Base-by-base conservation (phyloP, 2,113 vertebrate species). In the Gymnogyps californianus region DNA sequence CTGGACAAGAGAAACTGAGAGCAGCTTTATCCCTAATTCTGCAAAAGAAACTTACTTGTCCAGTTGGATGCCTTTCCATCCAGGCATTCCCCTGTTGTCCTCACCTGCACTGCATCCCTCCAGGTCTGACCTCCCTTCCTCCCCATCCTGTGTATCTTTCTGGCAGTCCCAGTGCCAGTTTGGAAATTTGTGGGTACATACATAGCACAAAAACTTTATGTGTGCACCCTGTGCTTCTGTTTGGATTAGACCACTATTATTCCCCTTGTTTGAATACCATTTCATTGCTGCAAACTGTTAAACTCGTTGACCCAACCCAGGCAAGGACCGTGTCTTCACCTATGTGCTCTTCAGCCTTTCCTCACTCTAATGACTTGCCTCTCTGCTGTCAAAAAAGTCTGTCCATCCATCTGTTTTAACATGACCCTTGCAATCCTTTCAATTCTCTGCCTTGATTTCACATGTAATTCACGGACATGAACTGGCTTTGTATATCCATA, bases 101-200 rank as follows among this genome's bases (percentile, higher is more conserved):
- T 66, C 40, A 57, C 34, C 42, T 21, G 14, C 13, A 8, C 6
- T 2, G 9, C 36, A 47, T 32, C 36, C n/a, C 61, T 38, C 31
- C 11, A 4, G 6, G 42, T 34, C 64, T 58, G 32, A 61, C 25
- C 36, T 72, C 21, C 11, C 36, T 80, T 64, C 32, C 7, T 61
- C 24, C 19, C 38, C 10, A 25, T 40, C 5, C 59, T 0, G 0
- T 15, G 20, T 18, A 10, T 36, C 22, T 40, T 70, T 66, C n/a
- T 15, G 19, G 22, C 25, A 66, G 71, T 42, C 36, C 6, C 20
- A 66, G 47, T 32, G 16, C 21, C 40, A 25, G 16, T 55, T 38
- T 66, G 51, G 84, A 75, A 86, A 57, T 21, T 13, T 57, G 34
- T n/a, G 57, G 46, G 19, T 65, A 19, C 15, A 8, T 19, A 19